Evolutionary conservation across 2,797 vertebrate species (phyloP), one percentile per base, ranked within the genome.

Genomic region (Calcarius lapponicus): DNA sequence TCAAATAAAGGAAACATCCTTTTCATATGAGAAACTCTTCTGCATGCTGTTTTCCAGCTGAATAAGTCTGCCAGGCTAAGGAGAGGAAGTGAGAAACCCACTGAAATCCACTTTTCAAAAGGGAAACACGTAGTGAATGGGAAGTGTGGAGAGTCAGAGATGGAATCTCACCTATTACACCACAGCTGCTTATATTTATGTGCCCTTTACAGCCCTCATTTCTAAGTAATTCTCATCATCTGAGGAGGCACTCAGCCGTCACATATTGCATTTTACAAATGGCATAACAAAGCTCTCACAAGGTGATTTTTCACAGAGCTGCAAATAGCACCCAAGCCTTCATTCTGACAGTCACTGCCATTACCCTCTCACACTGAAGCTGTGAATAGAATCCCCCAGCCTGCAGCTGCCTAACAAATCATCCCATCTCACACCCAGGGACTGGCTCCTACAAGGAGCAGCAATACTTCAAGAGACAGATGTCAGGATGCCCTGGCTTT

Each of bases 131-230:
- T 8, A 88, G 32, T 70, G 89, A 96, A 91, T 72, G 54, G 71
- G 62, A 90, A 88, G 82, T 45, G 81, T 51, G 64, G 65, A 84
- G 95, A 72, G 48, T 62, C 19, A 32, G 66, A 93, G 85, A 92
- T 91, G 56, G 94, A 95, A 96, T 88, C 94, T 86, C 81, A 86
- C 91, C 90, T 84, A 86, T 96, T 91, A 92, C 7, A 92, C 47
- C 80, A 84, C 91, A 92, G 95, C 87, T 96, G 93, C 89, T 94
- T 95, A 64, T 92, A 95, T 96, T 94, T 95, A 92, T 96, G 92
- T 95, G 95, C 85, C 92, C 95, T 93, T 97, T 97, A 88, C 76
- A 88, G 87, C 82, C 62, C 87, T 95, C 91, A 84, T 94, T 94
- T 92, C 89, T 91, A 91, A 94, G 95, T 79, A 80, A 94, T 95